Conservation (phyloP, 2,797 vertebrate genomes). For the Enteromius fasciolatus region DNA sequence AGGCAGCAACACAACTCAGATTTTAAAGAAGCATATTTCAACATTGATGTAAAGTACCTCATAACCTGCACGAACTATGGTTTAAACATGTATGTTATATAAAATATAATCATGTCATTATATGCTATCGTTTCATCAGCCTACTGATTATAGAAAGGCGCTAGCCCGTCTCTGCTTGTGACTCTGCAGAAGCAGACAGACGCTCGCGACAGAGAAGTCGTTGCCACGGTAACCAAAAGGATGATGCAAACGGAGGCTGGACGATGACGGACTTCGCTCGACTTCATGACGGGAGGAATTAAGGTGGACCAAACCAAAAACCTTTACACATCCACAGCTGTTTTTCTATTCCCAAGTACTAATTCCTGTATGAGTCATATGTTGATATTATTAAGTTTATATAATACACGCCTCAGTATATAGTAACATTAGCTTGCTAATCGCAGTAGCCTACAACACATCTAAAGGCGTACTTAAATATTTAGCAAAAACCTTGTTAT, state of each 20-base stretch:
- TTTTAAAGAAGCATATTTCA: background rate
- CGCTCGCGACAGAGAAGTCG: slow-evolving; percentile 44
- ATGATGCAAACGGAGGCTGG: slow-evolving; percentile 59
- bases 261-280: slow-evolving; percentile 55
- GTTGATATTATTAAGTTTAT: background rate
- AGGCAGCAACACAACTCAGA: background rate
- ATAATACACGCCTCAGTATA: background rate
- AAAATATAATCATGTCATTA: background rate
- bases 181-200: slow-evolving; percentile 39
- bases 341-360: background rate
- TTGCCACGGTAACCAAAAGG: slow-evolving; percentile 59
- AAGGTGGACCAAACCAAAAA: slow-evolving; percentile 61
- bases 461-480: background rate
- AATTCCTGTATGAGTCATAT: background rate
- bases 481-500: background rate
- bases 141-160: background rate
- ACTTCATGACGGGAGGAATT: slow-evolving; percentile 49
- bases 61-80: background rate
- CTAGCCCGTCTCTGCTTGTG: slow-evolving; percentile 13
- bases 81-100: background rate
- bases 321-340: background rate
- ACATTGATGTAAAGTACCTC: background rate
- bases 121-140: background rate
- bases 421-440: background rate
- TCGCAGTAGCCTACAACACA: background rate